Evolutionary conservation across 2,888 invertebrate species (phyloP), one percentile per base, ranked within the genome.

Genomic region (Agrochola macilenta): DNA sequence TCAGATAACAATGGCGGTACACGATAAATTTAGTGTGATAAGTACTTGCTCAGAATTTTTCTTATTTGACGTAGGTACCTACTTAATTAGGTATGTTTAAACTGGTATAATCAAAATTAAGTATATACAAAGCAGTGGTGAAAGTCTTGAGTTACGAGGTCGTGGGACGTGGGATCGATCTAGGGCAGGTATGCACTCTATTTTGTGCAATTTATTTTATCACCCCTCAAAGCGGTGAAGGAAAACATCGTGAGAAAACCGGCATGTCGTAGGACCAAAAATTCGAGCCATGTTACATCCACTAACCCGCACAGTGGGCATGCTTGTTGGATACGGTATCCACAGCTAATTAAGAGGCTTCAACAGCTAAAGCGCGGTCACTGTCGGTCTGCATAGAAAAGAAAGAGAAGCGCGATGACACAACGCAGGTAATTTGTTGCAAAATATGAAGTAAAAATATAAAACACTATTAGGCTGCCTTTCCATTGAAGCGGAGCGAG

Each of bases 11-110:
- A 77, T 71, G 70, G 69, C 80, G 75, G 81, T 80, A 74, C 74
- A 85, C 76, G 88, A 86, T 88, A 90, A 83, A 81, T 82, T 84
- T 79, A 20, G 63, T 76, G 57, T 74, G 85, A 87, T 87, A 89
- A 86, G 79, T 81, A 57, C 7, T 30, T 81, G 49, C 2, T n/a
- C 9, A 43, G 11, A 39, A 35, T 60, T 75, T 78, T 82, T 80
- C 39, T 52, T 52, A 61, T 43, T 77, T 46, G 11, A 20, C 11
- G 49, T 30, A 30, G 2, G 30, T 58, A 20, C 57, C 23, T 73
- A 75, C 57, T 26, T 73, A 75, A 61, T 61, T 52, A 43, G 5
- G 26, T 20, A 49, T 26, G 17, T 49, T n/a, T n/a, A 26, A 63
- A 64, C 1, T 46, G 39, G 12, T 26, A 23, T 14, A 14, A 17